A percentile compares a stretch with the other conserved stretches of the same genome.
These are phyloP conservation scores for Drosophila crucigera DNA, from an alignment of 2,888 invertebrate genomes.

Conservation along the genomic window DNA sequence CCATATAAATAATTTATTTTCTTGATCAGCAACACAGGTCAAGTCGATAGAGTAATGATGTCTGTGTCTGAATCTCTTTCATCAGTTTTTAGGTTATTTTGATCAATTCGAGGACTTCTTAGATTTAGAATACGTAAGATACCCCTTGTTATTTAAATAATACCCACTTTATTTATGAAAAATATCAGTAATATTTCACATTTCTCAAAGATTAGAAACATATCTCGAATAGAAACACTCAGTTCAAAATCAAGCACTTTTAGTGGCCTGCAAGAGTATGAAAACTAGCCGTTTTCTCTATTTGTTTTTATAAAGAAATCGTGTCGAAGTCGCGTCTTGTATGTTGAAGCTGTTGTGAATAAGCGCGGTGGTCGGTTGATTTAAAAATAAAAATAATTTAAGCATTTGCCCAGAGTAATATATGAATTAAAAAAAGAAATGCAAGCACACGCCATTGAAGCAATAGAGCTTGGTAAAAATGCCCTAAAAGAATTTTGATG, in stretches of 20 bases:
- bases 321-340: constrained; percentile 22
- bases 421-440: constrained; percentile 3
- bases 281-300: background rate
- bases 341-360: constrained; percentile 25
- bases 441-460: background rate
- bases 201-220: background rate
- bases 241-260: background rate
- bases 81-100: no score
- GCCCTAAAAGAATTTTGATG: constrained; percentile 61
- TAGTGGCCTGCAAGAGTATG: no score
- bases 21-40: background rate
- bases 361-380: background rate
- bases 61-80: no score
- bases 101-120: background rate
- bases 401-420: constrained; percentile 4
- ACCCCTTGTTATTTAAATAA: background rate
- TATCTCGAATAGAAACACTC: background rate
- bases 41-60: background rate
- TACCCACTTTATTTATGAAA: background rate
- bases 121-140: background rate
- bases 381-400: constrained; percentile 7
- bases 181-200: background rate
- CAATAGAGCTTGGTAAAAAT: constrained; percentile 28
- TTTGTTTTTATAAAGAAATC: background rate
- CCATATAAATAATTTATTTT: background rate